Percentiles rank a stretch among this genome's conserved stretches.
These are phyloP conservation scores for Drosophila subsilvestris DNA, from an alignment of 2,888 invertebrate genomes.

Conservation along the genomic window DNA sequence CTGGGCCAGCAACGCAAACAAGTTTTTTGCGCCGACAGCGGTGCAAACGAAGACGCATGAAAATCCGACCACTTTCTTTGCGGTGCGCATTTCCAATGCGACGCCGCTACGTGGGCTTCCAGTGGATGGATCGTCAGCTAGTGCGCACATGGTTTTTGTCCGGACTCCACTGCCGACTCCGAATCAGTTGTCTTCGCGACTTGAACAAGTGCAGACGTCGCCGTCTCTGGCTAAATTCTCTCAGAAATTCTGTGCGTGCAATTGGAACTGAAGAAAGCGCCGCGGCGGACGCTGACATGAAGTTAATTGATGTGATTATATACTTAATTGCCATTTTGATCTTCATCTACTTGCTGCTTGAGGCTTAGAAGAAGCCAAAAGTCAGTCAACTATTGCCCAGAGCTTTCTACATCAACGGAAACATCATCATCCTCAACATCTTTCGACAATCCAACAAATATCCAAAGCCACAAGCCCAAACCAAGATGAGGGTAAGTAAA, in stretches of 20 bases:
- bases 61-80: slow-evolving; percentile 77
- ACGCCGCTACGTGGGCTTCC: slow-evolving; percentile 50
- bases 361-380: slow-evolving; percentile 46
- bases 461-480: slow-evolving; percentile 6
- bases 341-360: slow-evolving; percentile 79
- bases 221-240: slow-evolving; percentile 17
- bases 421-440: slow-evolving; percentile 5
- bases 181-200: slow-evolving; percentile 71
- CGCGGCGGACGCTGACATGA: slow-evolving; percentile 77
- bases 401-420: slow-evolving; percentile 42
- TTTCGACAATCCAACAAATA: slow-evolving; percentile 14
- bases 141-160: slow-evolving; percentile 44
- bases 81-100: slow-evolving; percentile 59
- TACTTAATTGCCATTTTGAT: slow-evolving; percentile 82
- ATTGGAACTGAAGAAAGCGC: slow-evolving; percentile 64
- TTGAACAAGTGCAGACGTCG: slow-evolving; percentile 67
- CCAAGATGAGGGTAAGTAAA: slow-evolving; percentile 66
- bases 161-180: slow-evolving; percentile 3
- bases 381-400: slow-evolving; percentile 30
- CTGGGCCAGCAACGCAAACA: slow-evolving; percentile 42
- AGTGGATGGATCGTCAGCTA: slow-evolving; percentile 28
- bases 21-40: slow-evolving; percentile 46
- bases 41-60: slow-evolving; percentile 38
- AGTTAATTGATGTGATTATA: slow-evolving; percentile 82
- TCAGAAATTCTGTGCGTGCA: slow-evolving; percentile 26